Base-by-base conservation (phyloP, 2,113 vertebrate species). In the Candoia aspera region DNA sequence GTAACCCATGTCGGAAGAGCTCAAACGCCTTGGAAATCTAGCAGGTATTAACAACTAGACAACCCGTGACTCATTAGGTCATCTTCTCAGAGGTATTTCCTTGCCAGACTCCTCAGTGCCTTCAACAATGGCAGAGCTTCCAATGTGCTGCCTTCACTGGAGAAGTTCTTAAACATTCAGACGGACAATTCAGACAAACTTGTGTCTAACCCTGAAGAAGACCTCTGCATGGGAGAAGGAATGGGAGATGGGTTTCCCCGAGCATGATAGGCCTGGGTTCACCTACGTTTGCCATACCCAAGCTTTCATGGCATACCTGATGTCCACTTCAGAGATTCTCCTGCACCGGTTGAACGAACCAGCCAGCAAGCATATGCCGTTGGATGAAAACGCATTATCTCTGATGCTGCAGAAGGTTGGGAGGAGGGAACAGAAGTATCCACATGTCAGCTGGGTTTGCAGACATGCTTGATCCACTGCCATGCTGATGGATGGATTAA, bases 401-500 rank as follows among this genome's bases (percentile, higher is more conserved):
- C 93, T 98, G 91, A 99, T 96, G 46, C 99, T 99, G 84, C 21
- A 91, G 60, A 13, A 85, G 24, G 91, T 10, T 53, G n/a, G 86
- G 29, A 93, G 86, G 21, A 83, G n/a, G 10, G 9, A 37, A 13
- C 0, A 13, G 19, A 62, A 37, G 13, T 29, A n/a, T 42, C 8
- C 24, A 29, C 37, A 83, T 2, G 6, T 5, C 19, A 2, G n/a
- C 13, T 33, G 33, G 6, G n/a, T 83, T 23, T 24, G 23, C 19
- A 79, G 58, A 33, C 1, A 2, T 29, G 46, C 26, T 53, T 53
- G 88, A 15, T 2, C n/a, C 68, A 73, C 29, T 15, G 8, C 68
- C 15, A 73, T 73, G 68, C 33, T 17, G n/a, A 13, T 33, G 17
- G n/a, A 37, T 73, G 68, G 33, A 73, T 73, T n/a, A 68, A 68